These are phyloP conservation scores for Apamea epomidion DNA, from an alignment of 2,888 invertebrate genomes.

Conservation along the genomic window DNA sequence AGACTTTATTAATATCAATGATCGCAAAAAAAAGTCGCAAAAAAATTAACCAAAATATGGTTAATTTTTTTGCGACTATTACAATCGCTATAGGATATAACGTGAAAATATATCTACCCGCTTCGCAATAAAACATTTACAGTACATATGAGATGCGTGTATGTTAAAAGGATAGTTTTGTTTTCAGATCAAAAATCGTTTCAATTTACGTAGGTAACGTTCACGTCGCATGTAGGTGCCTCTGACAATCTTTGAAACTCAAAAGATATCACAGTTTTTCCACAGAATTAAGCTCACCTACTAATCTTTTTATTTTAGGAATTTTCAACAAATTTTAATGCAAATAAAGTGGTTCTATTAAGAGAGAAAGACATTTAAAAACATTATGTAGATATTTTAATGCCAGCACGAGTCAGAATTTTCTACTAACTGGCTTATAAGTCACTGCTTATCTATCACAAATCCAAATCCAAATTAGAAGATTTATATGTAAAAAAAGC, in stretches of 20 bases:
- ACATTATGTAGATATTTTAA: constrained; percentile 5
- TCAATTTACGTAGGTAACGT: not conserved
- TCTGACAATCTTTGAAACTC: not conserved
- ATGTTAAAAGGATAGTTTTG: no score
- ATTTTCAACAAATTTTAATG: not conserved
- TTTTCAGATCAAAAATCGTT: no score
- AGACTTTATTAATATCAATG: not conserved
- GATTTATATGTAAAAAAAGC: not conserved
- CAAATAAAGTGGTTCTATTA: not conserved
- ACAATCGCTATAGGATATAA: not conserved
- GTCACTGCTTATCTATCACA: not conserved
- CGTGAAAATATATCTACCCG: not conserved
- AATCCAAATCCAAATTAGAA: constrained; percentile 2
- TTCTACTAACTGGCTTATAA: not conserved
- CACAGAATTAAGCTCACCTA: not conserved
- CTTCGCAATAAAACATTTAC: no score
- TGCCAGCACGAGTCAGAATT: not conserved
- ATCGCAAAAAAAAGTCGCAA: not conserved
- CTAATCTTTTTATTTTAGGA: not conserved
- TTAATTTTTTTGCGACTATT: no score
- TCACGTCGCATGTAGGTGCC: not conserved
- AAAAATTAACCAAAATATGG: no score
- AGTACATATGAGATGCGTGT: no score
- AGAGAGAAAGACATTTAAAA: not conserved
- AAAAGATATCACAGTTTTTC: not conserved